These are phyloP conservation scores for Acanthosepion lycidas DNA, from an alignment of 2,888 invertebrate species.

Conservation along the genomic window DNA sequence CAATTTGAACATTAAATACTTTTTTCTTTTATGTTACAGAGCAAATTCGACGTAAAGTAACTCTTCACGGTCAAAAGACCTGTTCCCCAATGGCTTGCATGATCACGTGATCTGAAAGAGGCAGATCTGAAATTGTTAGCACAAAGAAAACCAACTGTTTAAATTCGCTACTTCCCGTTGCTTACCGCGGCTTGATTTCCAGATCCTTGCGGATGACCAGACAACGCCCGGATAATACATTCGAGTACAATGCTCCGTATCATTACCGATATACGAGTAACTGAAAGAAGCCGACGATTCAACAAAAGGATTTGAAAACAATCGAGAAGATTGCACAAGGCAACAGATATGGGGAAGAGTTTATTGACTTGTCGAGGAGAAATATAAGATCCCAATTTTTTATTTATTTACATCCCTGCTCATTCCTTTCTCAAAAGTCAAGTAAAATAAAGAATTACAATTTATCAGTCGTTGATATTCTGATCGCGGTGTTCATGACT, in stretches of 20 bases:
- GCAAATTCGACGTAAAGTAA: slow-evolving; percentile 59
- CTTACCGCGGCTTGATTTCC: background rate
- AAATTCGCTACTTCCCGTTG: background rate
- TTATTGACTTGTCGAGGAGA: background rate
- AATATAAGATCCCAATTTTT: background rate
- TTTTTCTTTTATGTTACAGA: slow-evolving; percentile 54
- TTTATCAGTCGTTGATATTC: no score
- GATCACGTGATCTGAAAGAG: slow-evolving; percentile 54
- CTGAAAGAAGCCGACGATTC: background rate
- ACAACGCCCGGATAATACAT: background rate
- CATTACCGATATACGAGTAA: background rate
- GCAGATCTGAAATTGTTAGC: no score
- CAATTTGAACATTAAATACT: background rate
- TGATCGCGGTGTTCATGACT: no score
- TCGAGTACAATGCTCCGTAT: background rate
- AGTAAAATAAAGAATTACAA: no score
- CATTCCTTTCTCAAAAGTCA: no score
- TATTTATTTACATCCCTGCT: no score
- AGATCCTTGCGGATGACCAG: background rate
- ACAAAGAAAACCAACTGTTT: background rate
- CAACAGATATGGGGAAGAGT: background rate
- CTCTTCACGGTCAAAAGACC: slow-evolving; percentile 59
- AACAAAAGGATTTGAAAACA: background rate
- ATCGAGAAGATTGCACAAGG: background rate
- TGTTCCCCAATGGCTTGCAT: slow-evolving; percentile 59